Evolutionary conservation across 1,140 invertebrate genomes (phyloP).

Genomic region (Anoplophora glabripennis): DNA sequence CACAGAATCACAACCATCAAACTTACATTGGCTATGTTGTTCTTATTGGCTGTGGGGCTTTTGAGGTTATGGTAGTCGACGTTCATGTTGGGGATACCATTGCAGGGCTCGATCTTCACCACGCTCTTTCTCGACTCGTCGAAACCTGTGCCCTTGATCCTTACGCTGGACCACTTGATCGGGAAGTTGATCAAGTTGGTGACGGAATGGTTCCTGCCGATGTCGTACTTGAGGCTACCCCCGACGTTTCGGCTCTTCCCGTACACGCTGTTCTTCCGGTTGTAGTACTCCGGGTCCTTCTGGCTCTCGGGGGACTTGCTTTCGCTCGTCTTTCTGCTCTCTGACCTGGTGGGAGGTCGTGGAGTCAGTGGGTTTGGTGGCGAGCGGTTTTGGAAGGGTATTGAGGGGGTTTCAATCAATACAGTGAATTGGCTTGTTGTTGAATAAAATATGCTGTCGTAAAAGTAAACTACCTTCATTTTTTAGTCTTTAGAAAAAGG

Average conservation of each 20-base stretch:
- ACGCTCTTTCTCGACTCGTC: conserved; percentile 55
- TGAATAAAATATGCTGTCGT: too few relatives aligned
- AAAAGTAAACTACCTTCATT: too few relatives aligned
- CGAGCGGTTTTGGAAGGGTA: too few relatives aligned
- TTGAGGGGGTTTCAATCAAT: too few relatives aligned
- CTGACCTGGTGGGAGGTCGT: too few relatives aligned
- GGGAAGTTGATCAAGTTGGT: conserved; percentile 40
- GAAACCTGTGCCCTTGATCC: conserved; percentile 55
- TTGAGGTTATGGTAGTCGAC: conserved; percentile 49
- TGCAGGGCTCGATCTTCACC: conserved; percentile 60
- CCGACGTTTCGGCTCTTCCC: conserved; percentile 31
- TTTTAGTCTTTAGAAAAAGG: too few relatives aligned
- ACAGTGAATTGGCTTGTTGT: too few relatives aligned
- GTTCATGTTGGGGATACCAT: conserved; percentile 53
- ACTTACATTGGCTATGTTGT: conserved; percentile 47
- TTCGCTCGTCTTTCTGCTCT: conserved; percentile 12
- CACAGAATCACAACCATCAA: too few relatives aligned
- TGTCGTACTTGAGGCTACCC: conserved; percentile 45
- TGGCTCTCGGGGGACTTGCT: conserved; percentile 19
- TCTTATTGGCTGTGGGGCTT: conserved; percentile 38
- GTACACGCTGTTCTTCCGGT: too few relatives aligned
- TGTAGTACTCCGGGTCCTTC: too few relatives aligned
- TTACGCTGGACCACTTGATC: conserved; percentile 57
- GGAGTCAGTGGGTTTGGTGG: too few relatives aligned
- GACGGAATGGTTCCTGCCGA: conserved; percentile 41